Conservation (phyloP, 2,797 vertebrate genomes). For the Micropoecilia bifurca region DNA sequence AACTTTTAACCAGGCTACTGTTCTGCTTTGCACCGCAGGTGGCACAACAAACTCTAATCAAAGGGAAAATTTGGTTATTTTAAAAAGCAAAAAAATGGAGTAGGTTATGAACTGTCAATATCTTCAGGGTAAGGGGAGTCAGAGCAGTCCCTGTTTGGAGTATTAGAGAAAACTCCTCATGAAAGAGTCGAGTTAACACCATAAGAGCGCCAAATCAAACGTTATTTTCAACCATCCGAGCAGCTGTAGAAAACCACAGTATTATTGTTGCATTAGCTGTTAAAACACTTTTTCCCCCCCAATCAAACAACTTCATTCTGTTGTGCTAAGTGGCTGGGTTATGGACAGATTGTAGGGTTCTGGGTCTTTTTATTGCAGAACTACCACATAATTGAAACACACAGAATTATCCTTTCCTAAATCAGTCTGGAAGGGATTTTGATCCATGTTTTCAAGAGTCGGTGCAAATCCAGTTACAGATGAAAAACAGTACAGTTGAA, state of each 20-base stretch:
- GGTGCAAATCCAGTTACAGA: background rate
- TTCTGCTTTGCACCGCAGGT: conserved; percentile 20
- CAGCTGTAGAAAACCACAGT: background rate
- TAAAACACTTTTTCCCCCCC: background rate
- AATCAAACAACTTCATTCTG: background rate
- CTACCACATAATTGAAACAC: background rate
- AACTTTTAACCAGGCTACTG: conserved; percentile 31
- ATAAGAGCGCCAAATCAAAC: background rate
- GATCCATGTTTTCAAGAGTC: background rate
- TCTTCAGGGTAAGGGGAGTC: background rate
- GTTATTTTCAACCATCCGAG: background rate
- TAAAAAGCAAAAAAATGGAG: background rate
- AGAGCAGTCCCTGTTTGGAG: background rate
- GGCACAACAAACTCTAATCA: background rate
- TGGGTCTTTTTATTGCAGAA: background rate
- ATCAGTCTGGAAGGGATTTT: background rate
- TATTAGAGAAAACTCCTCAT: background rate
- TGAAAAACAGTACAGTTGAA: background rate
- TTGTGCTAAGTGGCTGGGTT: background rate
- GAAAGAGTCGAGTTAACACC: background rate
- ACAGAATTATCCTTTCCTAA: background rate
- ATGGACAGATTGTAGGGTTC: background rate
- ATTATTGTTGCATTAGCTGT: background rate
- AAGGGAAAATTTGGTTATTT: background rate
- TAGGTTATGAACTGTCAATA: background rate